Base-by-base conservation (phyloP, 2,113 vertebrate genomes). In the Sander lucioperca region DNA sequence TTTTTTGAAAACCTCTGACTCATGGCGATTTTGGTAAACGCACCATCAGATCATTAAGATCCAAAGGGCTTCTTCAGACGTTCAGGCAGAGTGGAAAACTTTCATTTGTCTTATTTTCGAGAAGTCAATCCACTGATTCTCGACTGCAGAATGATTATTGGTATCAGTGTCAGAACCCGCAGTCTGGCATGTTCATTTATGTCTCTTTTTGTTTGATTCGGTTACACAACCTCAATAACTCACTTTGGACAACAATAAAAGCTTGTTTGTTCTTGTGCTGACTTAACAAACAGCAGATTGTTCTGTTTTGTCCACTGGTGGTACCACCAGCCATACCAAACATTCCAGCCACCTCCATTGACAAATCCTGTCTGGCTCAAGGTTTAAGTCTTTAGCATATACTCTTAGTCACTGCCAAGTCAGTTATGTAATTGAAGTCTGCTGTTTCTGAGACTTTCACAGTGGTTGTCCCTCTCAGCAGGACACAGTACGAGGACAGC, bases 331-430 rank as follows among this genome's bases (percentile, higher is more conserved):
- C 51, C 82, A 92, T 89, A 82, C 90, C 81, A 82, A 58, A 88
- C 91, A 94, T 95, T 95, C 92, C 89, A 69, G 70, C 63, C 72
- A 86, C 87, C 84, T 81, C 79, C 77, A 59, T 39, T 88, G 84
- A 91, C 84, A 94, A 92, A 91, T 89, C 91, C 90, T 45, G 19
- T 16, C 6, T 13, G 80, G 79, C 79, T 89, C 70, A 86, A 80
- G 16, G 59, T 80, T 88, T 87, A 88, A 84, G 57, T 67, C 56
- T n/a, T 79, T 30, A 67, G 80, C 77, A 86, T 80, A 89, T 82
- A 87, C n/a, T 33, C 82, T 59, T 39, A 53, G 53, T 78, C 76
- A 39, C 51, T 45, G 66, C 89, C 74, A 87, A 86, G 74, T 66
- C 68, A 62, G 53, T 94, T 91, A 92, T 90, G 90, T 88, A 90